Evolutionary conservation across 2,888 invertebrate species (phyloP).

Genomic region (Neria commutata): DNA sequence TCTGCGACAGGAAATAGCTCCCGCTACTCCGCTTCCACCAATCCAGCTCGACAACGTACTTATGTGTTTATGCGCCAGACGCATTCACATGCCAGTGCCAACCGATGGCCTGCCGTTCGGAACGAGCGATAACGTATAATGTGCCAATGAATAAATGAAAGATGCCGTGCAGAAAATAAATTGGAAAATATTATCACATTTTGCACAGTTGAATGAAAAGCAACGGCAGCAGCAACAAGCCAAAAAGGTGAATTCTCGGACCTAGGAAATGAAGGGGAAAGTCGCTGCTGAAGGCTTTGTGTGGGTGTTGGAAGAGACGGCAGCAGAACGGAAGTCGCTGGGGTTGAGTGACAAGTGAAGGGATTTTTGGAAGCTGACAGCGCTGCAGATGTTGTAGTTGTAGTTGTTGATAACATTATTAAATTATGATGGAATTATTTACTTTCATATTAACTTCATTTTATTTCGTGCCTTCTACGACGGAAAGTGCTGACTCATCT

Average conservation of each 20-base stretch:
- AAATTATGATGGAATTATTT: not conserved
- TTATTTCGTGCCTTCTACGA: not conserved
- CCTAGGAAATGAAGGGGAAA: not conserved
- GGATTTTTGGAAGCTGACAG: not conserved
- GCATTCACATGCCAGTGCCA: not conserved
- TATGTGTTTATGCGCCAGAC: not conserved
- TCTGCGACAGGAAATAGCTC: no score
- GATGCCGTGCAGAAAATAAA: not conserved
- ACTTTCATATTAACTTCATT: not conserved
- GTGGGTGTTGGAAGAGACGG: not conserved
- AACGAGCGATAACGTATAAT: not conserved
- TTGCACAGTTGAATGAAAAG: constrained; percentile 21
- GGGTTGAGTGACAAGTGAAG: not conserved
- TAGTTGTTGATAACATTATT: not conserved
- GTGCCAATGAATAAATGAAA: constrained; percentile 16
- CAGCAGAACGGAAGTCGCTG: not conserved
- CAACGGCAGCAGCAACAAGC: constrained; percentile 1
- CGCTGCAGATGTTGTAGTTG: not conserved
- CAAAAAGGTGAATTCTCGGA: not conserved
- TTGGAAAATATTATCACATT: constrained; percentile 26
- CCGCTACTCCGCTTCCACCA: not conserved
- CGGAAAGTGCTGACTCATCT: not conserved
- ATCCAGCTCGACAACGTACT: not conserved
- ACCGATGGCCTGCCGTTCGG: not conserved
- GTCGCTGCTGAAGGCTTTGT: not conserved